A percentile compares a stretch with the other conserved stretches of the same genome.
Conservation (phyloP, 2,888 invertebrate genomes). For the Himalopsyche anomala region DNA sequence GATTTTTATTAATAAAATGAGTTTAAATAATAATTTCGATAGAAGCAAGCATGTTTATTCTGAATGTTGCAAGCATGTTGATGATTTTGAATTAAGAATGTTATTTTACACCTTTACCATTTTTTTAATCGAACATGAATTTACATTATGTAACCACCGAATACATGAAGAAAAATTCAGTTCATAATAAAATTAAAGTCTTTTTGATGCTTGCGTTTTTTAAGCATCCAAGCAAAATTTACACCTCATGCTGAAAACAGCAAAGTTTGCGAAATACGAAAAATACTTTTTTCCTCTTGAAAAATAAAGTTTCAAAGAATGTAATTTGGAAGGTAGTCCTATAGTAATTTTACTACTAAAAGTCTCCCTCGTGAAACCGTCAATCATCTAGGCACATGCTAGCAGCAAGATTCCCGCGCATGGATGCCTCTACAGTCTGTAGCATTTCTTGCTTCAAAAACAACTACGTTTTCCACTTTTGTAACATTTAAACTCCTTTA, state of each 20-base stretch:
- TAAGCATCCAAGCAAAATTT: neutral
- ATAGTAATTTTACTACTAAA: conserved; percentile 26
- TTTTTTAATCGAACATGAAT: no score
- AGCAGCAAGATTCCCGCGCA: conserved; percentile 16
- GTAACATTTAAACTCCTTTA: conserved; percentile 22
- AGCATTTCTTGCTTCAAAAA: conserved; percentile 31
- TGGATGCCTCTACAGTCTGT: conserved; percentile 25
- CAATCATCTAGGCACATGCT: conserved; percentile 42
- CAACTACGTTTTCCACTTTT: conserved; percentile 33
- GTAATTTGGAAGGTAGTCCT: conserved; percentile 6
- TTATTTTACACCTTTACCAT: no score
- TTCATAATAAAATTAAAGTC: neutral
- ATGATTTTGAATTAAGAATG: no score
- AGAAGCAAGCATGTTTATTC: no score
- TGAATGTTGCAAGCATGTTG: no score
- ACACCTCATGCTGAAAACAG: neutral
- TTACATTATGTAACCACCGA: no score
- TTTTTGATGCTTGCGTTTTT: neutral
- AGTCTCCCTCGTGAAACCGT: conserved; percentile 33
- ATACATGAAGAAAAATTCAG: no score
- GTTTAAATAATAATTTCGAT: no score
- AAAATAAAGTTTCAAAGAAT: conserved; percentile 32
- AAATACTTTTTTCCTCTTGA: neutral
- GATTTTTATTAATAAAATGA: no score
- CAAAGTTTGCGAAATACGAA: neutral